Evolutionary conservation across 1,140 invertebrate species (phyloP).

Genomic region (Probaryconus sp.): DNA sequence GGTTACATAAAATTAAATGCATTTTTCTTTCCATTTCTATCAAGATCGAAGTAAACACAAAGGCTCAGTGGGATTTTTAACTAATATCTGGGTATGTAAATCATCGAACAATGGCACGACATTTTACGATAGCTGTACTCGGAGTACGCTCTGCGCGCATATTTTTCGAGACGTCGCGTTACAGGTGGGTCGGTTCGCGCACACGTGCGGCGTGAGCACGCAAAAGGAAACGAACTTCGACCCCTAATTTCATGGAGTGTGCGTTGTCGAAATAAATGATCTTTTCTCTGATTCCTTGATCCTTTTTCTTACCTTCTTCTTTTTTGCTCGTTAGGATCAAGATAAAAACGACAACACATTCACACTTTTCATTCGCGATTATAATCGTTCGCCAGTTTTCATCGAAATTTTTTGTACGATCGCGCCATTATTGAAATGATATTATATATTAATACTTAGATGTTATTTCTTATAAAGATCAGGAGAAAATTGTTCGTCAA

Average conservation of each 20-base stretch:
- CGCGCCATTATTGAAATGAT: too few relatives aligned
- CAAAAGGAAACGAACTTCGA: constrained; percentile 43
- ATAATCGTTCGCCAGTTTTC: too few relatives aligned
- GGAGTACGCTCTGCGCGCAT: constrained; percentile 13
- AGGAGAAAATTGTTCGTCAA: too few relatives aligned
- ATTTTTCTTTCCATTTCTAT: constrained; percentile 49
- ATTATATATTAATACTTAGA: too few relatives aligned
- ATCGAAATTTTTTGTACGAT: too few relatives aligned
- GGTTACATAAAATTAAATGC: constrained; percentile 50
- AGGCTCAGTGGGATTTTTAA: constrained; percentile 21
- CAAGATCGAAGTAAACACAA: constrained; percentile 53
- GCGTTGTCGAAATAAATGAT: constrained; percentile 56
- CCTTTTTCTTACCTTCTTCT: constrained; percentile 12
- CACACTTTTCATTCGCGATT: constrained; percentile 31
- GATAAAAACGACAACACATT: constrained; percentile 42
- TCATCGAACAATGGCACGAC: constrained; percentile 54
- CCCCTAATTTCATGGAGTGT: constrained; percentile 41
- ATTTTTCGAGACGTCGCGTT: constrained; percentile 51
- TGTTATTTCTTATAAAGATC: constrained; percentile 29
- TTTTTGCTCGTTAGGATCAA: constrained; percentile 31
- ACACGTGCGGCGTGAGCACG: constrained; percentile 36
- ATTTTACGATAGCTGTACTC: constrained; percentile 43
- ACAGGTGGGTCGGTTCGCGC: constrained; percentile 39
- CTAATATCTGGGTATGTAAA: constrained; percentile 57
- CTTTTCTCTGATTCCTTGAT: constrained; percentile 14